phyloP scores from a whole-genome alignment of 1,140 invertebrate genomes.

The Drosophila albomicans region DNA sequence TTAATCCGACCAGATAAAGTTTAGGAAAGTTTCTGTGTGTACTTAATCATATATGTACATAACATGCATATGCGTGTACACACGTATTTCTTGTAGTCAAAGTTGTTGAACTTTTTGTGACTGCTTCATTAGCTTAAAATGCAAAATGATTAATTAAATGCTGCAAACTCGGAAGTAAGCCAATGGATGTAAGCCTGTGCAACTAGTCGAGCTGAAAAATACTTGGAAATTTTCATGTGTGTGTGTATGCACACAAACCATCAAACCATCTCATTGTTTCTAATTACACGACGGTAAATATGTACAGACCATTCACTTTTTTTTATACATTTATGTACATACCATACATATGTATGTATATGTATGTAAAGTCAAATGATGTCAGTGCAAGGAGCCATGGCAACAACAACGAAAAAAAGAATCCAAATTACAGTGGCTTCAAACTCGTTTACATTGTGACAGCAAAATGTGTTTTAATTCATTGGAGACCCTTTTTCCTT shows the following conservation, averaged over 20 bases:
- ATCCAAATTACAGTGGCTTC: conserved; percentile 23
- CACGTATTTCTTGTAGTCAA: conserved; percentile 1
- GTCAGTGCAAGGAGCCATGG: conserved; percentile 24
- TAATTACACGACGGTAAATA: conserved; percentile 18
- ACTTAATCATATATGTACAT: conserved; percentile 2
- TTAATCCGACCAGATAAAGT: conserved; percentile 8
- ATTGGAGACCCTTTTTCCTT: conserved; percentile 61
- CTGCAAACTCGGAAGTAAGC: conserved; percentile 9
- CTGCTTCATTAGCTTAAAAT: conserved; percentile 20
- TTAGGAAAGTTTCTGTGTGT: background rate
- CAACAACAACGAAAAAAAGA: conserved; percentile 3
- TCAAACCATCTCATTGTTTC: conserved; percentile 14
- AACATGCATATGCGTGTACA: background rate
- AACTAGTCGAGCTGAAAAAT: background rate
- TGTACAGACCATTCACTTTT: conserved; percentile 7
- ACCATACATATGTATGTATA: background rate
- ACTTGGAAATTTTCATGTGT: conserved; percentile 8
- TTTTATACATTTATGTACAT: background rate
- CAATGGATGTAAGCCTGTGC: conserved; percentile 4
- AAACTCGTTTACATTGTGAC: conserved; percentile 50
- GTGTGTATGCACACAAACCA: conserved; percentile 1
- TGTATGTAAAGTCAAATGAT: conserved; percentile 28
- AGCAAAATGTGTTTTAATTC: conserved; percentile 72
- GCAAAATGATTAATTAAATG: conserved; percentile 22
- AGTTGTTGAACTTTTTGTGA: conserved; percentile 14